phyloP scores from a whole-genome alignment of 2,888 invertebrate species.

The Archips crataeganus region DNA sequence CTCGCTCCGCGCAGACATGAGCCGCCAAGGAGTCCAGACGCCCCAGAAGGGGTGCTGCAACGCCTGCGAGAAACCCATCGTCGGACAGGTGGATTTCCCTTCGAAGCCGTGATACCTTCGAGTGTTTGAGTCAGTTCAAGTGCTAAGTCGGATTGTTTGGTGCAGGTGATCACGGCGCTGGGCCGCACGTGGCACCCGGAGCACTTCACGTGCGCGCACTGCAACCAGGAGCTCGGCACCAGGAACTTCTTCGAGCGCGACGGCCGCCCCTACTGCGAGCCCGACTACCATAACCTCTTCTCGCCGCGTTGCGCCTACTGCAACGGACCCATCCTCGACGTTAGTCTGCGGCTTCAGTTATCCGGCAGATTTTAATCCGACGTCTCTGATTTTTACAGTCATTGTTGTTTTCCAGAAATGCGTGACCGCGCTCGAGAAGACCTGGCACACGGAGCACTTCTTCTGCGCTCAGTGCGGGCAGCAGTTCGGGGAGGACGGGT shows the following conservation, averaged over 20 bases:
- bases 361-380: background rate
- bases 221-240: conserved; percentile 98
- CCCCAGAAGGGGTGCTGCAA: conserved; percentile 99
- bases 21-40: conserved; percentile 98
- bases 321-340: conserved; percentile 99
- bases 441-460: conserved; percentile 99
- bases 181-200: conserved; percentile 99
- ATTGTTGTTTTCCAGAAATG: conserved; percentile 93
- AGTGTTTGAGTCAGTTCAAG: conserved; percentile 41
- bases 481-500: conserved; percentile 98
- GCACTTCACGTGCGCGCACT: conserved; percentile 99
- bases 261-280: conserved; percentile 98
- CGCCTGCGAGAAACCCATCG: conserved; percentile 99
- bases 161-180: conserved; percentile 95
- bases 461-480: conserved; percentile 99
- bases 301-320: conserved; percentile 99
- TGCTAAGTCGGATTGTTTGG: conserved; percentile 53
- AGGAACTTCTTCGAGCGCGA: conserved; percentile 99
- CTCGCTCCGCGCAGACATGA: conserved; percentile 98
- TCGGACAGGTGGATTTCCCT: conserved; percentile 91
- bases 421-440: conserved; percentile 98
- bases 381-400: conserved; percentile 29
- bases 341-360: conserved; percentile 81
- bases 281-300: conserved; percentile 99
- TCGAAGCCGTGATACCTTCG: conserved; percentile 19